These are phyloP conservation scores for Gymnocephalus cernua DNA, from an alignment of 2,113 vertebrate species.

Conservation along the genomic window DNA sequence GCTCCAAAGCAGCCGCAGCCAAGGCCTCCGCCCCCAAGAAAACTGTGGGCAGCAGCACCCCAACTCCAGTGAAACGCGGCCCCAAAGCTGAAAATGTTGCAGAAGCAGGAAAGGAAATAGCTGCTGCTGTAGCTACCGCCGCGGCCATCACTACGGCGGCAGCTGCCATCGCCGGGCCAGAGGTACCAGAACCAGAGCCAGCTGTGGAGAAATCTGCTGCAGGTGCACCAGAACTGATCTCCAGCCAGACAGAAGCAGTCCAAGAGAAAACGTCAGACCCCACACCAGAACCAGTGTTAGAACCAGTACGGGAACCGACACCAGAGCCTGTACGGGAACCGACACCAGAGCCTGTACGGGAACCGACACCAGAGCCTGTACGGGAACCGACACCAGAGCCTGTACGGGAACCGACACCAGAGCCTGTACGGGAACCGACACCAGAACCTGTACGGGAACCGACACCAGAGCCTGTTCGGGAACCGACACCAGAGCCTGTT, in stretches of 20 bases:
- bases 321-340: conserved; percentile 1
- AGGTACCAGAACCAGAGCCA: conserved; percentile 31
- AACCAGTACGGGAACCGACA: neutral
- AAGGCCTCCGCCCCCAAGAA: conserved; percentile 84
- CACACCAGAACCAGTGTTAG: neutral
- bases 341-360: neutral
- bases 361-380: conserved; percentile 21
- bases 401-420: accelerated
- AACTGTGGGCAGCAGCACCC: conserved; percentile 81
- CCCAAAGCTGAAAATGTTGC: conserved; percentile 65
- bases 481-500: neutral
- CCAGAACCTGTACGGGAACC: neutral
- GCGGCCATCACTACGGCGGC: conserved; percentile 60
- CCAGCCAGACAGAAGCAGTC: conserved; percentile 3
- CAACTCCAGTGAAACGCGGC: conserved; percentile 82
- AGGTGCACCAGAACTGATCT: neutral
- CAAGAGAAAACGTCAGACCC: conserved; percentile 34
- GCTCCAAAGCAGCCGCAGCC: conserved; percentile 62
- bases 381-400: conserved; percentile 20
- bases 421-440: too few species aligned
- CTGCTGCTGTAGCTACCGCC: conserved; percentile 45
- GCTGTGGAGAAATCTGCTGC: neutral
- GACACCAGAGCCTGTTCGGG: neutral
- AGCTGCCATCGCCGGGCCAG: conserved; percentile 30
- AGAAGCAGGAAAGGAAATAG: conserved; percentile 56